A percentile compares a stretch with the other conserved stretches of the same genome.
phyloP scores from a whole-genome alignment of 64 coral and sea anemone genomes.

The Stichodactyla helianthus region DNA sequence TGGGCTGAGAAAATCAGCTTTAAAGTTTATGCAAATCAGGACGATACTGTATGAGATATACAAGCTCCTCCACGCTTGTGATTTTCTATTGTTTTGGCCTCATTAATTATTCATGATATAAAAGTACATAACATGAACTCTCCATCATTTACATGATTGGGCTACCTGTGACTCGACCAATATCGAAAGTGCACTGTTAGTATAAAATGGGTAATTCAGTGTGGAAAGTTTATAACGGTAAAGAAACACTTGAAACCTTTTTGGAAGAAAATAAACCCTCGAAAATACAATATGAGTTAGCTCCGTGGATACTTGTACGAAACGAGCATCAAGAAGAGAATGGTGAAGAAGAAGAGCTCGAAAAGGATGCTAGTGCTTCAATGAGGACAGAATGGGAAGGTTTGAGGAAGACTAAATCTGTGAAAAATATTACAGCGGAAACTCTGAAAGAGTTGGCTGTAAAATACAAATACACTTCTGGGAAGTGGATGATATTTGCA shows the following conservation, averaged over 20 bases:
- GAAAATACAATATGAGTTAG: neutral
- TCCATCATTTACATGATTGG: neutral
- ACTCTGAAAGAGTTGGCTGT: conserved; percentile 5
- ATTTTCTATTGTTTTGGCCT: no score
- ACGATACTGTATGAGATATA: no score
- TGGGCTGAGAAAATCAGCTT: no score
- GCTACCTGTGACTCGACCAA: neutral
- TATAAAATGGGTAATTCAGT: neutral
- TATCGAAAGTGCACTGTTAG: no score
- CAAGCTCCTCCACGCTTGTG: no score
- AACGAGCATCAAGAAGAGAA: neutral
- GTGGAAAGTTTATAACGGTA: neutral
- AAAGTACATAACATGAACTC: no score
- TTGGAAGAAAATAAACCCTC: conserved; percentile 6
- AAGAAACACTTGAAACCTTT: conserved; percentile 10
- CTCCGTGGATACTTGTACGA: neutral
- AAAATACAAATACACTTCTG: conserved; percentile 9
- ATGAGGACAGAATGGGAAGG: neutral
- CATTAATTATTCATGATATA: no score
- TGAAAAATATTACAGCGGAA: neutral
- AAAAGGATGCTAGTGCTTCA: neutral
- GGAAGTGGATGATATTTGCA: conserved; percentile 36
- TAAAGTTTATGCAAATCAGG: no score
- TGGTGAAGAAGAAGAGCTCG: neutral
- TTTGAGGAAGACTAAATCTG: neutral